These are phyloP conservation scores for Chironomus tepperi DNA, from an alignment of 1,140 invertebrate species.

Conservation along the genomic window DNA sequence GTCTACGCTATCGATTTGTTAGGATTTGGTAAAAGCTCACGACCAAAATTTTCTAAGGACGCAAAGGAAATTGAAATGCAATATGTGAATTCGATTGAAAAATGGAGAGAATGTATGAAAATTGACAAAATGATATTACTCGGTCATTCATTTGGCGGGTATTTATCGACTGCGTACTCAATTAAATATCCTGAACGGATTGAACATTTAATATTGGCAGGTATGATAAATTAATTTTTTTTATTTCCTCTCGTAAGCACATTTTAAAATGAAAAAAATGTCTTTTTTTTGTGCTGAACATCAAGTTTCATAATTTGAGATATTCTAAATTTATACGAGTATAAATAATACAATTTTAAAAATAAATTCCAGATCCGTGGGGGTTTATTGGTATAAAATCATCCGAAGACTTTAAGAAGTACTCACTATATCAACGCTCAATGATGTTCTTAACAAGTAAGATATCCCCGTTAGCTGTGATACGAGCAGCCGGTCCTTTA, in stretches of 20 bases:
- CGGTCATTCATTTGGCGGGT: constrained; percentile 82
- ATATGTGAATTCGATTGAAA: neutral
- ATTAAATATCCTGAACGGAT: constrained; percentile 61
- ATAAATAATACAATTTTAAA: neutral
- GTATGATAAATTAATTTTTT: neutral
- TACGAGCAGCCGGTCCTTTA: constrained; percentile 68
- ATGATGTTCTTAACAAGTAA: constrained; percentile 54
- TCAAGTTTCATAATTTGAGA: too few relatives aligned
- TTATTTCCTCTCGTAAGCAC: neutral
- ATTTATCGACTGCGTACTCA: constrained; percentile 68
- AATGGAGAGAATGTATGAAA: constrained; percentile 67
- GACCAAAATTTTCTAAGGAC: constrained; percentile 62
- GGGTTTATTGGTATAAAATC: constrained; percentile 59
- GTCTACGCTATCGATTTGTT: constrained; percentile 80
- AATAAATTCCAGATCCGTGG: constrained; percentile 66
- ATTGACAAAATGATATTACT: constrained; percentile 70
- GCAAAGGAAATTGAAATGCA: constrained; percentile 5
- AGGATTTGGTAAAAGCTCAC: constrained; percentile 75
- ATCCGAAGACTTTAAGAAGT: constrained; percentile 33
- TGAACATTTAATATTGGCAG: constrained; percentile 72
- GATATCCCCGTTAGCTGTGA: constrained; percentile 73
- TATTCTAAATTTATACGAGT: neutral
- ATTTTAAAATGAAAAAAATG: too few relatives aligned
- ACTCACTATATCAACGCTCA: constrained; percentile 55
- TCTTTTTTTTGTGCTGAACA: too few relatives aligned